Evolutionary conservation across 2,888 invertebrate genomes (phyloP).

Genomic region (Lithophane semibrunnea): DNA sequence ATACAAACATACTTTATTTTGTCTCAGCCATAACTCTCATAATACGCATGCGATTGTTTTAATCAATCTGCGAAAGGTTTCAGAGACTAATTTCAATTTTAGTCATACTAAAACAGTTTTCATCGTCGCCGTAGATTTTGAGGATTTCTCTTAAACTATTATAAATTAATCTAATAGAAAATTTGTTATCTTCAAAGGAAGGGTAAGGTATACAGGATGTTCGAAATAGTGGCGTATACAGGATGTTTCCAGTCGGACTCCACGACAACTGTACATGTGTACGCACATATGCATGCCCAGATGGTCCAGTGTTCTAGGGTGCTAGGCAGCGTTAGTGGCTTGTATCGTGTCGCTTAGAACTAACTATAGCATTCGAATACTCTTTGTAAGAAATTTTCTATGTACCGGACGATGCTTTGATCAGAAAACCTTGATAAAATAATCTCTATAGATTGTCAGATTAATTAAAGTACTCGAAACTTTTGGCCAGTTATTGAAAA

Average conservation of each 20-base stretch:
- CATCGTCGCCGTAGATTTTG: too few relatives aligned
- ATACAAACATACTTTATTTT: too few relatives aligned
- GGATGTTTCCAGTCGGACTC: slow-evolving; percentile 38
- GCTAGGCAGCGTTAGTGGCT: slow-evolving; percentile 68
- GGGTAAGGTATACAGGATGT: not conserved
- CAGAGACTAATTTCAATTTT: too few relatives aligned
- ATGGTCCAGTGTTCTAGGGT: slow-evolving; percentile 66
- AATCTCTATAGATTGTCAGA: not conserved
- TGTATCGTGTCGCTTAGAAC: slow-evolving; percentile 71
- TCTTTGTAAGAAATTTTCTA: slow-evolving; percentile 69
- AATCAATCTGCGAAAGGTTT: too few relatives aligned
- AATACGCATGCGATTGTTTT: too few relatives aligned
- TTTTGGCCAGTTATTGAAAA: not conserved
- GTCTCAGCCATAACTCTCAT: too few relatives aligned
- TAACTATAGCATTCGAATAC: slow-evolving; percentile 71
- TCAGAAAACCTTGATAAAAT: not conserved
- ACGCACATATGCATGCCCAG: slow-evolving; percentile 83
- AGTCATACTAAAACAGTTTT: too few relatives aligned
- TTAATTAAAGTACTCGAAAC: not conserved
- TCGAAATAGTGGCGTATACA: slow-evolving; percentile 31
- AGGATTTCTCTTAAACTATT: too few relatives aligned
- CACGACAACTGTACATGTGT: slow-evolving; percentile 60
- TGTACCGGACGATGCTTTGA: slow-evolving; percentile 76
- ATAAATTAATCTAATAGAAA: too few relatives aligned
- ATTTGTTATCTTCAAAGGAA: too few relatives aligned